Percentiles rank a stretch among this genome's conserved stretches.
Conservation (phyloP, 2,113 vertebrate species). For the Isichthys henryi region DNA sequence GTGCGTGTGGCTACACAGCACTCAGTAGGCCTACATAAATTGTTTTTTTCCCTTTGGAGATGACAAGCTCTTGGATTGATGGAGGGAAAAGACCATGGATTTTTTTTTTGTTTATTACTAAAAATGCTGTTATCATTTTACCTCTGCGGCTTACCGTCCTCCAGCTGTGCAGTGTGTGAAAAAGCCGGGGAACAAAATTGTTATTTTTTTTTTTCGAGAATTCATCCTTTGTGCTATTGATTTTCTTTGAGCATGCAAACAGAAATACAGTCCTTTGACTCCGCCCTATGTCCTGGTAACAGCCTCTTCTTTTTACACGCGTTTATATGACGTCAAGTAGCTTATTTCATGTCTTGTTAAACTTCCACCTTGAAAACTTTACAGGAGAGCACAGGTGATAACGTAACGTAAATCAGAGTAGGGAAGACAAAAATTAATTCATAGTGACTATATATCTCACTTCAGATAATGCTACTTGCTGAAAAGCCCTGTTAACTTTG, state of each 20-base stretch:
- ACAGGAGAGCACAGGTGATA: neutral
- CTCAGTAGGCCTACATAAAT: conserved; percentile 27
- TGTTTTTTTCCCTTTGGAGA: conserved; percentile 25
- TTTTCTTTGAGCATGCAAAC: conserved; percentile 26
- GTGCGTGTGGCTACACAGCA: conserved; percentile 4
- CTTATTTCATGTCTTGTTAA: neutral
- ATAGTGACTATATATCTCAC: neutral
- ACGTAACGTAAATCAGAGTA: neutral
- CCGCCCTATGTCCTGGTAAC: conserved; percentile 10
- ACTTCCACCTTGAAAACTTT: neutral
- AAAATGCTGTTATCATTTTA: neutral
- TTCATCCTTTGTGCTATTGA: conserved; percentile 17
- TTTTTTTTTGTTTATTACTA: neutral
- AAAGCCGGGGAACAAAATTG: neutral
- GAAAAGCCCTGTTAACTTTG: neutral
- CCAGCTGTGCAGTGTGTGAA: neutral
- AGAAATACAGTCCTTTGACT: conserved; percentile 19
- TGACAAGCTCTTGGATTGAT: conserved; percentile 17
- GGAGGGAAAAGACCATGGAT: neutral
- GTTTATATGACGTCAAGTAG: neutral
- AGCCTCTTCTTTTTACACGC: neutral
- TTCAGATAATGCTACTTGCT: neutral
- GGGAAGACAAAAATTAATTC: neutral
- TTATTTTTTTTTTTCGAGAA: neutral
- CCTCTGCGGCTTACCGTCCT: neutral